Base-by-base conservation (phyloP, 2,113 vertebrate genomes). In the Microcebus ravelobensis region DNA sequence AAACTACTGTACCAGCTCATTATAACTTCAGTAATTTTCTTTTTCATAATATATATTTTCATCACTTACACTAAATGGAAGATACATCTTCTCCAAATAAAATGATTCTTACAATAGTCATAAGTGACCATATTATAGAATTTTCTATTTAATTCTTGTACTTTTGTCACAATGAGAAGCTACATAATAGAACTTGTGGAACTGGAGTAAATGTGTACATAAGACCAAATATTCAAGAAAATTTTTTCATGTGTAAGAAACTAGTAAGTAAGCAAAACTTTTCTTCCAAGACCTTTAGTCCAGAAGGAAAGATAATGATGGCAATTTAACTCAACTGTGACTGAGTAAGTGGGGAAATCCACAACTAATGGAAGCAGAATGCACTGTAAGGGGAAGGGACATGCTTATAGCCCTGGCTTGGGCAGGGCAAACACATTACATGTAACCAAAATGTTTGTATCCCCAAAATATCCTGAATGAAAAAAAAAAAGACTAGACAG, bases 131-230 rank as follows among this genome's bases (percentile, higher is more conserved):
- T 45, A 77, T 95, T 71, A 77, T 4, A 86, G 52, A 65, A 85
- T 50, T 71, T 76, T 79, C 70, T 59, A 31, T 65, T 91, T 87
- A 92, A 88, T 79, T 48, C n/a, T 73, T 81, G 2, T 1, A 63
- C 36, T 90, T 71, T 42, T 61, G 17, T 70, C 45, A 87, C 23
- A 85, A 20, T 31, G 11, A 67, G n/a, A 95, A 74, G 27, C 48
- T 87, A 0, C 45, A 71, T 36, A 52, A n/a, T 82, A 5, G 34
- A 79, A 95, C 79, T 65, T 86, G 8, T 18, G 36, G 50, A 90
- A 92, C 2, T 52, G 31, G 84, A 90, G 67, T 84, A 94, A 96
- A 94, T 61, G 77, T 52, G 89, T 29, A 67, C 79, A 70, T 74
- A 14, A 92, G 5, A 52, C 20, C 39, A 48, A 92, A 71, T 68